Evolutionary conservation across 2,797 vertebrate genomes (phyloP), one percentile per base, ranked within the genome.

Genomic region (Gymnothorax reevesii): DNA sequence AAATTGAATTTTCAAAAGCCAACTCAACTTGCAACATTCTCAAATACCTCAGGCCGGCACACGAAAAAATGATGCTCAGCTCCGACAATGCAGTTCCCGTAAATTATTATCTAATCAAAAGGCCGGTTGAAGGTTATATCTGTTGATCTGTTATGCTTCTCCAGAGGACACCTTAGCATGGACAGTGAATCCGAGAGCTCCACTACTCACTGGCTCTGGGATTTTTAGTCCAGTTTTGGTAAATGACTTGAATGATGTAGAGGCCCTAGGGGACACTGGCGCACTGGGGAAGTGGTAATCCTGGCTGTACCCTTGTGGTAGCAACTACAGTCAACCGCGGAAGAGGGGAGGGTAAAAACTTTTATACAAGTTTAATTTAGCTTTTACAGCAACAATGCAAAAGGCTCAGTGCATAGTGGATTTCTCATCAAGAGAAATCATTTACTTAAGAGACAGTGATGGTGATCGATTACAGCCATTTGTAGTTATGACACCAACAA

Each of bases 401-500:
- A 82, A 59, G 73, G 80, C 62, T 79, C 25, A 20, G 84, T 85
- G 80, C 87, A 86, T 89, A 85, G 91, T 91, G 90, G 80, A 85
- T 89, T 90, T 94, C 93, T 89, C 87, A 91, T 92, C 90, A 89
- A 88, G 90, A 94, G 91, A 94, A 88, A 90, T 96, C 97, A 98
- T 95, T 97, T 96, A 97, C 96, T 97, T 96, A 95, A 94, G 95
- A 95, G 92, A 93, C 94, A 92, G 92, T 93, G 96, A 97, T 97
- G 97, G 97, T 98, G 97, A 98, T 97, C 95, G 95, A 98, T 98
- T 94, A 94, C 94, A 88, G 84, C 91, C 95, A 92, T 92, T 93
- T 94, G 89, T 92, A 93, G 94, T 96, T 95, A 96, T 94, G 97
- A 97, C 98, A 97, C 95, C 97, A 96, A 97, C 95, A 97, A 96